These are phyloP conservation scores for Therioaphis trifolii DNA, from an alignment of 2,888 invertebrate species.

Conservation along the genomic window DNA sequence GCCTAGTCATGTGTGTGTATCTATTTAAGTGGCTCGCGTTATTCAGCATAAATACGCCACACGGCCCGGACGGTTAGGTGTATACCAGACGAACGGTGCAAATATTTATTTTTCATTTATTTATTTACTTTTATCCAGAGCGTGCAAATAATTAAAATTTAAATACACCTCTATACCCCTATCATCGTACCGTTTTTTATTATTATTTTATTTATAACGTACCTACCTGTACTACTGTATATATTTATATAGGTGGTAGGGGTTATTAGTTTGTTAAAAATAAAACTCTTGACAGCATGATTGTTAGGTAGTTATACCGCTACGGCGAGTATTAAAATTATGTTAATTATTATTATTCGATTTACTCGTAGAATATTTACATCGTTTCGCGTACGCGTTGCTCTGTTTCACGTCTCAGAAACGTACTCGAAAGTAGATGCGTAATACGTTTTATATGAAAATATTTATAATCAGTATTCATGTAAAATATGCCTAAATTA, in stretches of 20 bases:
- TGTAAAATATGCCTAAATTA: no score
- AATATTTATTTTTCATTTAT: slow-evolving; percentile 24
- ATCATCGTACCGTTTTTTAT: not conserved
- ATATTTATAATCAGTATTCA: no score
- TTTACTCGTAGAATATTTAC: slow-evolving; percentile 42
- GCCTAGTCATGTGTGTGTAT: slow-evolving; percentile 27
- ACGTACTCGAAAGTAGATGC: no score
- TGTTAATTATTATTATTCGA: slow-evolving; percentile 33
- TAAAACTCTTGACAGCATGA: slow-evolving; percentile 33
- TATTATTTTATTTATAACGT: no score
- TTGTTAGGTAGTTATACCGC: slow-evolving; percentile 25
- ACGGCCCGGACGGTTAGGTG: no score
- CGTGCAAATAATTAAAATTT: not conserved
- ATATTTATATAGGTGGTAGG: not conserved
- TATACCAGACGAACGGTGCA: slow-evolving; percentile 10
- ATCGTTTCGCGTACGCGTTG: not conserved
- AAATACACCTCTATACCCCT: not conserved
- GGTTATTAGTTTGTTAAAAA: slow-evolving; percentile 40
- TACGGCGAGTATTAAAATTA: slow-evolving; percentile 10
- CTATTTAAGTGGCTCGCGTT: slow-evolving; percentile 24
- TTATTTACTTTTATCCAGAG: not conserved
- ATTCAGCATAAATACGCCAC: slow-evolving; percentile 29
- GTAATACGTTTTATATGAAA: no score
- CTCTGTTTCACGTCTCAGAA: no score
- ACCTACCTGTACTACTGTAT: not conserved